phyloP scores from a whole-genome alignment of 2,113 vertebrate genomes.

The Phocoena sinus region DNA sequence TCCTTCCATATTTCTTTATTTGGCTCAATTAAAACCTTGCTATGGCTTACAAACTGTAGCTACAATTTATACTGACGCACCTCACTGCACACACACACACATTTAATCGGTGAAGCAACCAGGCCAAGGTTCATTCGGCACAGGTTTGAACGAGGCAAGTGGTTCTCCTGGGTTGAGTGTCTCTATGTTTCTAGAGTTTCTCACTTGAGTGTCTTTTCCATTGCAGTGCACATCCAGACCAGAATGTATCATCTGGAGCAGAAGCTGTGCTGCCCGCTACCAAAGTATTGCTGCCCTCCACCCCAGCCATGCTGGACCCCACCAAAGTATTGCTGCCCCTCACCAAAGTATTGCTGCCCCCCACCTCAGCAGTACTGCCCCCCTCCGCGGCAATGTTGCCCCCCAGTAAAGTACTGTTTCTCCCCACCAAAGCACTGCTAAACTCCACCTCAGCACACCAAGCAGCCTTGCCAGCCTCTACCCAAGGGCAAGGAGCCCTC shows the following conservation, averaged over 20 bases:
- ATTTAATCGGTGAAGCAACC: neutral
- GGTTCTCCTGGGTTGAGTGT: too few relatives aligned
- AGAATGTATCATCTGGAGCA: constrained; percentile 71
- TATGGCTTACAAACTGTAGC: neutral
- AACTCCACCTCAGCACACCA: neutral
- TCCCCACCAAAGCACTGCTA: neutral
- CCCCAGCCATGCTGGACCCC: neutral
- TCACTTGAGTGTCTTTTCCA: neutral
- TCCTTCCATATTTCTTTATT: neutral
- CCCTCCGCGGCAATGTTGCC: neutral
- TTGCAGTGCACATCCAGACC: constrained; percentile 1
- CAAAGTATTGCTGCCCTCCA: neutral
- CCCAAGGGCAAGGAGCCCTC: neutral
- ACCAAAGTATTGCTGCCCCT: neutral
- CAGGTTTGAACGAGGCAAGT: neutral
- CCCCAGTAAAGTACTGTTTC: neutral
- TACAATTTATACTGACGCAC: neutral
- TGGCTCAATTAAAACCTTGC: neutral
- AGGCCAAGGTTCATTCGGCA: neutral
- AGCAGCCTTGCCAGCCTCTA: constrained; percentile 57
- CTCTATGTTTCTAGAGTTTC: rapidly evolving
- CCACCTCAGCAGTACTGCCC: neutral
- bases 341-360: neutral
- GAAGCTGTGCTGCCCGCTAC: constrained; percentile 28
- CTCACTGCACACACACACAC: too few relatives aligned